These are phyloP conservation scores for Melozone crissalis DNA, from an alignment of 2,113 vertebrate species.

Conservation along the genomic window DNA sequence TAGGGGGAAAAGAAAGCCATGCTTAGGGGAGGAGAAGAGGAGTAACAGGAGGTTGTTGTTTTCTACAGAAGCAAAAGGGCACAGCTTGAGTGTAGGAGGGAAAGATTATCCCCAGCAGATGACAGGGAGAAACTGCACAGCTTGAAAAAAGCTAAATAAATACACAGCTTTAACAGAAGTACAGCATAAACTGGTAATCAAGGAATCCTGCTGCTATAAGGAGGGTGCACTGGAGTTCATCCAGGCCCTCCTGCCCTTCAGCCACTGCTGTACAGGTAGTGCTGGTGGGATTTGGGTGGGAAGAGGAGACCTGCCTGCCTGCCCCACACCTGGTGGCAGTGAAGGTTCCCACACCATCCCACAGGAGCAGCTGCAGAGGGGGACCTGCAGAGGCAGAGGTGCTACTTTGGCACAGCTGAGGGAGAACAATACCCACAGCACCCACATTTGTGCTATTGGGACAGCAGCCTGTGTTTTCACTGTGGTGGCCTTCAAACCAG, in stretches of 20 bases:
- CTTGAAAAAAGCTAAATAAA: neutral
- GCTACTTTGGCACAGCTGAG: neutral
- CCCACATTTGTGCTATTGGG: neutral
- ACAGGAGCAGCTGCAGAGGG: neutral
- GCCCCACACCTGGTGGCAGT: no score
- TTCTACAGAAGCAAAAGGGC: neutral
- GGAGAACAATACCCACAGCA: neutral
- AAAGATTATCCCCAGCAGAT: neutral
- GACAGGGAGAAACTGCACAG: neutral
- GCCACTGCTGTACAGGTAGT: rapidly evolving
- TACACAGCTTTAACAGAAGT: neutral
- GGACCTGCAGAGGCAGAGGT: neutral
- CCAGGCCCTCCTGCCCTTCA: neutral
- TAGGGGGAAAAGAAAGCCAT: neutral
- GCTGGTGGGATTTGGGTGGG: neutral
- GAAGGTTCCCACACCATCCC: neutral
- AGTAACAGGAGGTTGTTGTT: neutral
- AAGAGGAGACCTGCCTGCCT: neutral
- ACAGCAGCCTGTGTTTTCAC: neutral
- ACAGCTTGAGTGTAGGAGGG: constrained; percentile 29
- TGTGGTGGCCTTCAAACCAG: neutral
- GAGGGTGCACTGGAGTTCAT: neutral
- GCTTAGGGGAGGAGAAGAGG: neutral
- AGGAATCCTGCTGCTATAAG: neutral
- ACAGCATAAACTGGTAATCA: neutral